Evolutionary conservation across 2,113 vertebrate species (phyloP), one percentile per base, ranked within the genome.

Genomic region (Otis tarda): DNA sequence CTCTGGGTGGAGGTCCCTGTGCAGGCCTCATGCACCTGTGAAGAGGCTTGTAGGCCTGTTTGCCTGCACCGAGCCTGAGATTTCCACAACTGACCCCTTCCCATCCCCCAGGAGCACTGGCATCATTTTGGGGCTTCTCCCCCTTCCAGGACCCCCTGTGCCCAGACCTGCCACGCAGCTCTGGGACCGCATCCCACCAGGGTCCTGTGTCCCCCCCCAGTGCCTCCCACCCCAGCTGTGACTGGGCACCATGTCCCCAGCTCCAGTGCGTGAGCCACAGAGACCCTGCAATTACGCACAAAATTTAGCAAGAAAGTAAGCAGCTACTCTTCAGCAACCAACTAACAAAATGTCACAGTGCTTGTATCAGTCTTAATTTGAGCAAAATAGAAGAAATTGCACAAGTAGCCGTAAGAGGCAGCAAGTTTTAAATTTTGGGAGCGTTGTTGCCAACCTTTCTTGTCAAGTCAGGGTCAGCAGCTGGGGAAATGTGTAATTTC

Each of bases 11-110:
- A 43, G 28, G 15, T 35, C 28, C 27, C 25, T 37, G 14, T 30
- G 35, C 30, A 0, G 4, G 45, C 39, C 2, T 0, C 6, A 2
- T 0, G 2, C 5, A 7, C 15, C 53, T 63, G 17, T n/a, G 76
- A 37, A 33, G 10, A 20, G 37, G 6, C 3, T 0, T 28, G 47
- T 37, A 33, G 57, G 47, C 12, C 50, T 8, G n/a, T 39, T 82
- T 53, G 10, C 39, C 4, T 31, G 47, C 21, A 31, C 49, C 49
- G 16, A 64, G 50, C n/a, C 39, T 27, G 39, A 64, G 18, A 27
- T 18, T 31, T 16, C 33, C 41, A 30, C 77, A 52, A 0, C 31
- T 35, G 24, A 6, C 27, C 41, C 43, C 47, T 60, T 78, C 31
- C 60, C 10, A 1, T 33, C 39, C 39, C 18, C 23, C 4, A 10